Evolutionary conservation across 2,888 invertebrate genomes (phyloP).

Genomic region (Platycnemis pennipes): DNA sequence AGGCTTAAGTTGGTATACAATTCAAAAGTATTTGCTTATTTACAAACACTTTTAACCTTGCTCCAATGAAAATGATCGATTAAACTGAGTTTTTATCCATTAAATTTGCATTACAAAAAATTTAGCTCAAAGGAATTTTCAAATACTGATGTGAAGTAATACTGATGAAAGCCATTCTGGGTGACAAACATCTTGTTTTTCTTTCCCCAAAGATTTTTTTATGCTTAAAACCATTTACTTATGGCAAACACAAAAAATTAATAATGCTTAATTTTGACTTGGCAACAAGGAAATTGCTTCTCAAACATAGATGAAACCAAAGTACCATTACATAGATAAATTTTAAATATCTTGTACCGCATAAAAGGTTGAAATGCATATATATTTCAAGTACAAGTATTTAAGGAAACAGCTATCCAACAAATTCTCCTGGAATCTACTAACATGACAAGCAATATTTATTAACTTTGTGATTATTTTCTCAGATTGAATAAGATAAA

Average conservation of each 20-base stretch:
- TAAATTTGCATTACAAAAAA: neutral
- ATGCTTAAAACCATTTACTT: neutral
- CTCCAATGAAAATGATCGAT: neutral
- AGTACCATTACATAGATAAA: neutral
- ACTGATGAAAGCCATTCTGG: conserved; percentile 6
- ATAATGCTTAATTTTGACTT: neutral
- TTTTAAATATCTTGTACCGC: neutral
- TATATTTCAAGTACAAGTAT: neutral
- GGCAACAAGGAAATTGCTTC: neutral
- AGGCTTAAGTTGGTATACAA: neutral
- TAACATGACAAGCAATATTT: neutral
- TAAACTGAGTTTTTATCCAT: neutral
- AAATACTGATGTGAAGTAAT: neutral
- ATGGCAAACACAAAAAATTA: neutral
- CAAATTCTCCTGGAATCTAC: neutral
- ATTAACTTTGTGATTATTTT: neutral
- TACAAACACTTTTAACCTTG: too few species aligned
- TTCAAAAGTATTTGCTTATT: neutral
- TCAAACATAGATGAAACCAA: neutral
- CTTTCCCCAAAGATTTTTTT: neutral
- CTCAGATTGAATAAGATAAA: neutral
- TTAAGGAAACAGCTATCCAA: neutral
- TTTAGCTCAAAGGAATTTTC: neutral
- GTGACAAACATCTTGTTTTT: neutral
- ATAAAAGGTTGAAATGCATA: neutral